Evolutionary conservation across 2,797 vertebrate genomes (phyloP).

Genomic region (Tinamus major): DNA sequence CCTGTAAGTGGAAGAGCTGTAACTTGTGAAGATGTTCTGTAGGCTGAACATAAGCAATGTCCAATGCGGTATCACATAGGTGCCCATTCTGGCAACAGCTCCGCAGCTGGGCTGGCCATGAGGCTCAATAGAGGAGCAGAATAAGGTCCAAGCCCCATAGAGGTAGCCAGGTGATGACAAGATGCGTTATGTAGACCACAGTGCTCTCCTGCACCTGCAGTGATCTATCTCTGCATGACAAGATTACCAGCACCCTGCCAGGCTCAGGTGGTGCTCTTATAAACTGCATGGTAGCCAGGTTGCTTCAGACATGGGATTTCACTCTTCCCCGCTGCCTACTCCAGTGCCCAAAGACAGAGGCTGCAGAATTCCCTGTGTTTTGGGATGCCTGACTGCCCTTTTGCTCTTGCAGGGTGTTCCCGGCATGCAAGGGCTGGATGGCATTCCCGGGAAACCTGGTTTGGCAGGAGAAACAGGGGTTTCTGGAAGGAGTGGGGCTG

Average conservation of each 20-base stretch:
- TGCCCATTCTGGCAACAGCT: not conserved
- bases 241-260: not conserved
- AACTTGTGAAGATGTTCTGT: not conserved
- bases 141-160: not conserved
- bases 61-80: fast-evolving
- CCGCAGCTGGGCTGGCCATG: fast-evolving
- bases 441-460: constrained; percentile 82
- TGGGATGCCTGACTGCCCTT: not conserved
- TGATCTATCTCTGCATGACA: too few relatives aligned
- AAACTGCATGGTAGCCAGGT: fast-evolving
- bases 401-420: constrained; percentile 79
- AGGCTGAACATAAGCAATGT: not conserved
- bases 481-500: constrained; percentile 77
- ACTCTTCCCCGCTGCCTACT: not conserved
- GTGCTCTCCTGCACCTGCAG: not conserved
- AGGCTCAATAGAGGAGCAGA: not conserved
- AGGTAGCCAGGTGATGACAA: not conserved
- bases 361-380: fast-evolving
- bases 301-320: fast-evolving
- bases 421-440: constrained; percentile 79
- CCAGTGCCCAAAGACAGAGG: not conserved
- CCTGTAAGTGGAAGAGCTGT: constrained; percentile 78
- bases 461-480: constrained; percentile 80
- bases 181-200: fast-evolving
- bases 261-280: not conserved